phyloP scores from a whole-genome alignment of 30 jellyfish, hydroid and myxozoan species.

The Pseudorhiza aurosa region DNA sequence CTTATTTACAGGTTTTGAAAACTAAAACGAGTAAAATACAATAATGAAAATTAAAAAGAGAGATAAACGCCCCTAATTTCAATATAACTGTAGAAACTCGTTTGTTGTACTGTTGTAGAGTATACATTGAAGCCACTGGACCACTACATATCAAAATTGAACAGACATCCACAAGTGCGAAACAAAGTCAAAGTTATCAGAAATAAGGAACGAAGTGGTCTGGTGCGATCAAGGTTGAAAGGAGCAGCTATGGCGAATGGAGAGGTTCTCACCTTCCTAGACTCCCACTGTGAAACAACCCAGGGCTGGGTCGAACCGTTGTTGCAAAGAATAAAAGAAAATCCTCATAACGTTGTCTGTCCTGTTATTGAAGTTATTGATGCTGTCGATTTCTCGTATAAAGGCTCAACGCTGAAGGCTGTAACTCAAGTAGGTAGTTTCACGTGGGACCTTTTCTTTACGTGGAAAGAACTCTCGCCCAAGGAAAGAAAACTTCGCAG shows the following conservation, averaged over 20 bases:
- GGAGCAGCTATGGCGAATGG: conserved; percentile 87
- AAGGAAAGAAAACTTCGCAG: conserved; percentile 64
- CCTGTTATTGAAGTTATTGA: conserved; percentile 90
- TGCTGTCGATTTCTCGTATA: conserved; percentile 83
- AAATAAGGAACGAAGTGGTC: conserved; percentile 73
- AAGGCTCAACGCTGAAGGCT: conserved; percentile 69
- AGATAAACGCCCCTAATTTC: too few species aligned
- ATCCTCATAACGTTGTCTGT: conserved; percentile 81
- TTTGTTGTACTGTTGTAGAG: too few species aligned
- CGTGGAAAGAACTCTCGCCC: conserved; percentile 87
- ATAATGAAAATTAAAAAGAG: too few species aligned
- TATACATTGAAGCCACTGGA: conserved; percentile 56
- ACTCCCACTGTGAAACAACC: conserved; percentile 94
- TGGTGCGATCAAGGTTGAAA: conserved; percentile 88
- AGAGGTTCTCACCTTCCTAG: conserved; percentile 81
- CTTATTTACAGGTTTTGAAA: too few species aligned
- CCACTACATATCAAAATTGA: conserved; percentile 45
- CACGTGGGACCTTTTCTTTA: conserved; percentile 91
- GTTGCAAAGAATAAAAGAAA: conserved; percentile 69
- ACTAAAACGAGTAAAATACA: too few species aligned
- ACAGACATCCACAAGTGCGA: conserved; percentile 43
- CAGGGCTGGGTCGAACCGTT: conserved; percentile 93
- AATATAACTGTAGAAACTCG: neutral
- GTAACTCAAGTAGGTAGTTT: conserved; percentile 92
- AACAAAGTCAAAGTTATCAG: conserved; percentile 48